Evolutionary conservation across 2,113 vertebrate species (phyloP).

Genomic region (Collichthys lucidus): DNA sequence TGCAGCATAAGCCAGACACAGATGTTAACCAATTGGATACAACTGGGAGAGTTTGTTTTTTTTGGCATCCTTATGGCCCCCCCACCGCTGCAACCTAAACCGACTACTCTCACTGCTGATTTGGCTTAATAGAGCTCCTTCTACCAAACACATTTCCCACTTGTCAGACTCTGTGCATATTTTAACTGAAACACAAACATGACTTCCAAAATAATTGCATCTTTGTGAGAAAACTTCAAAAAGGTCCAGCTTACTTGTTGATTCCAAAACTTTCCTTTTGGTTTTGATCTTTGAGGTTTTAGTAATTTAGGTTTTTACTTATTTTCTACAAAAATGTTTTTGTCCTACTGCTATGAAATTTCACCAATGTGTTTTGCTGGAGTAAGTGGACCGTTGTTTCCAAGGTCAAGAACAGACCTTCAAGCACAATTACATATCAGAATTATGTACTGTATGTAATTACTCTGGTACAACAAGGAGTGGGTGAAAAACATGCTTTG

Average conservation of each 20-base stretch:
- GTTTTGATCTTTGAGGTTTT: neutral
- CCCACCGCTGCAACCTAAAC: too few relatives aligned
- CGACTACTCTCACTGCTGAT: neutral
- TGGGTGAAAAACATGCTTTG: neutral
- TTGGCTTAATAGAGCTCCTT: neutral
- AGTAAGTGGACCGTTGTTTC: neutral
- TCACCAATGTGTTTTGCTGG: neutral
- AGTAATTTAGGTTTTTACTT: neutral
- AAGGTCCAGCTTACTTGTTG: neutral
- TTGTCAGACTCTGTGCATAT: neutral
- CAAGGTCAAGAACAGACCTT: neutral
- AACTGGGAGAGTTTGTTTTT: too few relatives aligned
- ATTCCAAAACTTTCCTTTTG: neutral
- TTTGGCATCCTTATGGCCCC: too few relatives aligned
- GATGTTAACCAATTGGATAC: too few relatives aligned
- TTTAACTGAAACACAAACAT: neutral
- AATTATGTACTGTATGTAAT: neutral
- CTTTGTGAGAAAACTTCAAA: too few relatives aligned
- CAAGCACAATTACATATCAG: neutral
- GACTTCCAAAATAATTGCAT: neutral
- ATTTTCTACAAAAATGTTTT: neutral
- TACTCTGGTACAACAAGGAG: neutral
- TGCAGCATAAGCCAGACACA: too few relatives aligned
- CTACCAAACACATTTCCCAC: neutral
- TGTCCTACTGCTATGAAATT: neutral